A percentile compares a stretch with the other conserved stretches of the same genome.
phyloP scores from a whole-genome alignment of 2,113 vertebrate genomes.

The Catagonus wagneri region DNA sequence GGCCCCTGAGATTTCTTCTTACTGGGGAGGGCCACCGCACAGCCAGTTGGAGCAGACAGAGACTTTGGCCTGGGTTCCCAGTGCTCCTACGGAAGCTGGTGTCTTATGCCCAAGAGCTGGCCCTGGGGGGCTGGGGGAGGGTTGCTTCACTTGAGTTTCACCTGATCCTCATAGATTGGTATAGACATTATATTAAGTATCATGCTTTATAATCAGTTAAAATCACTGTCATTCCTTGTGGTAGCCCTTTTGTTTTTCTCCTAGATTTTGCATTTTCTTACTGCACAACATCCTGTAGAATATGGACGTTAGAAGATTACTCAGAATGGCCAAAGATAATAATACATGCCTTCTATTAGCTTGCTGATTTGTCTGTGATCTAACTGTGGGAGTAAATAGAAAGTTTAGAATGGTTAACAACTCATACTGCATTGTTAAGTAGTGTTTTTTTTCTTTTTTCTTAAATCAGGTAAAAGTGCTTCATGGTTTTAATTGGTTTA shows the following conservation, averaged over 20 bases:
- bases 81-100: rapidly evolving
- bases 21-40: neutral
- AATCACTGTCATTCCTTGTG: neutral
- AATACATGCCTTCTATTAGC: too few species aligned
- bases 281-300: neutral
- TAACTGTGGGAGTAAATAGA: neutral
- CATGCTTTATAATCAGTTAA: neutral
- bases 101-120: neutral
- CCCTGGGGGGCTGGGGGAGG: too few species aligned
- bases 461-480: neutral
- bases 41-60: neutral
- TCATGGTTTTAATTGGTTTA: neutral
- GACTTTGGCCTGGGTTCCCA: too few species aligned
- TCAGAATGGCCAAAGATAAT: neutral
- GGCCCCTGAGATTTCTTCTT: neutral
- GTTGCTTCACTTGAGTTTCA: neutral
- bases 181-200: neutral
- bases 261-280: neutral
- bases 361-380: neutral
- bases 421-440: neutral
- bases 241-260: neutral
- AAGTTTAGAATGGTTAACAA: neutral
- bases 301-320: neutral
- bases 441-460: neutral
- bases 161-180: neutral